Evolutionary conservation across 2,888 invertebrate genomes (phyloP).

Genomic region (Amiota communis): DNA sequence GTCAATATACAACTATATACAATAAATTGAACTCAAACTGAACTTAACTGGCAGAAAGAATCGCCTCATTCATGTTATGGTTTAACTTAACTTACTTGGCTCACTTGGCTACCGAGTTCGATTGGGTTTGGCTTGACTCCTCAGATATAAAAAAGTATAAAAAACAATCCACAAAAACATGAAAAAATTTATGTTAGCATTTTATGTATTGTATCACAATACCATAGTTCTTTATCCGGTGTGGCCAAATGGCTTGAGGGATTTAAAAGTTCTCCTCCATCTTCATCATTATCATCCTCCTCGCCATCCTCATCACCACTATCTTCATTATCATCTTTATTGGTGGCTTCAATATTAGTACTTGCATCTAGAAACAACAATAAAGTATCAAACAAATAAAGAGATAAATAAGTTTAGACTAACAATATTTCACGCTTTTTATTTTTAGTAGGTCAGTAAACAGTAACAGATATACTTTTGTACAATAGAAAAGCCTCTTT

Average conservation of each 20-base stretch:
- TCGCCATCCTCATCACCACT: neutral
- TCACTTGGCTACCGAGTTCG: neutral
- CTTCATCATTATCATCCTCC: neutral
- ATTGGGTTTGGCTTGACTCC: neutral
- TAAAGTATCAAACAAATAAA: neutral
- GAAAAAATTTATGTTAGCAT: constrained; percentile 17
- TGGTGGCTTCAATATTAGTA: too few species aligned
- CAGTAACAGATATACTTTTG: too few species aligned
- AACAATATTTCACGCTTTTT: constrained; percentile 14
- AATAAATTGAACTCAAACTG: constrained; percentile 15
- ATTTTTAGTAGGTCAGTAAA: neutral
- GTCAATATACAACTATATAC: constrained; percentile 12
- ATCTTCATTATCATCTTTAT: neutral
- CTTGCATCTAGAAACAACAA: too few species aligned
- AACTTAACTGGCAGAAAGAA: neutral
- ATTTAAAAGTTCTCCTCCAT: neutral
- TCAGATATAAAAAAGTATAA: too few species aligned
- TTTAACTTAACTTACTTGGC: neutral
- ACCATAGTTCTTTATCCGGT: neutral
- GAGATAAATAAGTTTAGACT: constrained; percentile 15
- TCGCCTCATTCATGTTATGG: too few species aligned
- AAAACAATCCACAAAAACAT: too few species aligned
- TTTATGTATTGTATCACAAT: neutral
- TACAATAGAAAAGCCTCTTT: neutral
- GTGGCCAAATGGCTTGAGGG: neutral